These are phyloP conservation scores for Saccopteryx leptura DNA, from an alignment of 2,113 vertebrate genomes.

Conservation along the genomic window DNA sequence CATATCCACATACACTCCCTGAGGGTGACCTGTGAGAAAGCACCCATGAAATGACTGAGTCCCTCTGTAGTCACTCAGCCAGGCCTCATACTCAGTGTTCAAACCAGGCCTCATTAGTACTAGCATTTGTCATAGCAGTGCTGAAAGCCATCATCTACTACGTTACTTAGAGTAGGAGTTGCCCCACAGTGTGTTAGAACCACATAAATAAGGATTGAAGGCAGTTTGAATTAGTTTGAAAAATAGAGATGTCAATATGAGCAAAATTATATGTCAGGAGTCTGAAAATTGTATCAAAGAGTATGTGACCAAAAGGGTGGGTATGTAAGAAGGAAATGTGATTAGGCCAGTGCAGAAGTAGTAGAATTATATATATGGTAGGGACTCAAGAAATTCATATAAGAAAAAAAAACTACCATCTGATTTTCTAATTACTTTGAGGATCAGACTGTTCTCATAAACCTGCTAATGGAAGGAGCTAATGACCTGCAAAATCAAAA, in stretches of 20 bases:
- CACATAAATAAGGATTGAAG: not conserved
- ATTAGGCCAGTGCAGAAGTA: not conserved
- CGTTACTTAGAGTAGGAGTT: not conserved
- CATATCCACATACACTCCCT: not conserved
- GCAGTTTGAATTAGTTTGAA: constrained; percentile 47
- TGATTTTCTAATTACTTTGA: constrained; percentile 38
- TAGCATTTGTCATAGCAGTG: not conserved
- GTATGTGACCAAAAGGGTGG: not conserved
- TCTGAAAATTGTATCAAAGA: not conserved
- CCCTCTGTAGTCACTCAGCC: not conserved
- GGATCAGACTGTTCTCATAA: not conserved
- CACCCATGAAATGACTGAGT: not conserved
- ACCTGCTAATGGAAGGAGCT: constrained; percentile 4
- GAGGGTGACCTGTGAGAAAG: not conserved
- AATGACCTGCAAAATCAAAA: constrained; percentile 15
- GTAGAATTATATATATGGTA: not conserved
- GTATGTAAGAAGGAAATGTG: not conserved
- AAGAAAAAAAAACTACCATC: not conserved
- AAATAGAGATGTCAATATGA: not conserved
- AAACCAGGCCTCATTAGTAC: not conserved
- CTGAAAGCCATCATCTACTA: not conserved
- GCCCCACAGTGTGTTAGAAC: not conserved
- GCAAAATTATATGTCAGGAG: not conserved
- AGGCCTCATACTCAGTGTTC: not conserved
- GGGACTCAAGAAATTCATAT: not conserved